These are phyloP conservation scores for Gastracanthus pulcherrimus DNA, from an alignment of 2,888 invertebrate species.

Conservation along the genomic window DNA sequence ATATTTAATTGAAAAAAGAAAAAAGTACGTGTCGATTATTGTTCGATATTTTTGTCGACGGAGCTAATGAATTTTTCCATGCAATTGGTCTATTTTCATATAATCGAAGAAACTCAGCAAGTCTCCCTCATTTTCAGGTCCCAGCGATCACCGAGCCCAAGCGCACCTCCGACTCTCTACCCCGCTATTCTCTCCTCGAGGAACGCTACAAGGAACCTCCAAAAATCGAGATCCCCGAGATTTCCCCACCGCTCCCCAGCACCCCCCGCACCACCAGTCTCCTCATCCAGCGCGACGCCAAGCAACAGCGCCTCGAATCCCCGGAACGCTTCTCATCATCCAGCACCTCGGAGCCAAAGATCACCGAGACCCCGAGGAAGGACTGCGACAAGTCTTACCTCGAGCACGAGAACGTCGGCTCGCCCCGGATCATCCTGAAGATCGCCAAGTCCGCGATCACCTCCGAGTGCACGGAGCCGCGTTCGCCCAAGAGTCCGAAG, in stretches of 20 bases:
- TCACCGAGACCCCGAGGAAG: constrained; percentile 69
- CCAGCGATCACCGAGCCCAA: constrained; percentile 2
- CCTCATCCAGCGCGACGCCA: constrained; percentile 69
- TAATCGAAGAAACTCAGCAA: no score
- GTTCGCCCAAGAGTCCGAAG: constrained; percentile 75
- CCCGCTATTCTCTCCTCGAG: constrained; percentile 70
- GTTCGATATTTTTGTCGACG: no score
- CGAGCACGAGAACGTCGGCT: constrained; percentile 71
- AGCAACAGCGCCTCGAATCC: constrained; percentile 65
- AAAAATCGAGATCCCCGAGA: constrained; percentile 72
- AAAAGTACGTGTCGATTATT: no score
- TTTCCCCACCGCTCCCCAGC: constrained; percentile 59
- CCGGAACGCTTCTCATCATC: constrained; percentile 63
- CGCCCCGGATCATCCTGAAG: constrained; percentile 74
- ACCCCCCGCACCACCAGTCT: constrained; percentile 63
- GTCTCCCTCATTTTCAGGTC: constrained; percentile 26
- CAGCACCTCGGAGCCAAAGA: constrained; percentile 63
- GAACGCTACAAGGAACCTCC: constrained; percentile 73
- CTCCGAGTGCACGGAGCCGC: constrained; percentile 73
- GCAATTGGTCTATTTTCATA: no score
- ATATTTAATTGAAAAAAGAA: no score
- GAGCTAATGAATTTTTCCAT: no score
- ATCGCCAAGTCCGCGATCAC: constrained; percentile 75
- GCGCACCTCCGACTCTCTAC: constrained; percentile 62
- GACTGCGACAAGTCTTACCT: constrained; percentile 60